phyloP scores from a whole-genome alignment of 2,888 invertebrate species.

The Belgica antarctica region DNA sequence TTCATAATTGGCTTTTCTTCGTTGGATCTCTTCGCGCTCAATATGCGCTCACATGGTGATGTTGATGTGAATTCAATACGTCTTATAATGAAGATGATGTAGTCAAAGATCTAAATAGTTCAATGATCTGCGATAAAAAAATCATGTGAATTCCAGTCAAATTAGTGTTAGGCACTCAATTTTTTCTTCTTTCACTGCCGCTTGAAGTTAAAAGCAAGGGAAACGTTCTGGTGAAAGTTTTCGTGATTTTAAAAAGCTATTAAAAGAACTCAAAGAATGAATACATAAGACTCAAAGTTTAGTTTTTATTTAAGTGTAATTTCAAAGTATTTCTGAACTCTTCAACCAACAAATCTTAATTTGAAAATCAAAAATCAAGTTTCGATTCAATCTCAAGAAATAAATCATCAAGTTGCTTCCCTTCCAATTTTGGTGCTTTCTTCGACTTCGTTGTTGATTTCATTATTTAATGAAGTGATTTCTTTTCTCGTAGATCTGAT shows the following conservation, averaged over 20 bases:
- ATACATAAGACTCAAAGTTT: too few relatives aligned
- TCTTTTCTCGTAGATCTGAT: conserved; percentile 5
- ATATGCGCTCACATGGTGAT: background rate
- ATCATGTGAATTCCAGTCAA: conserved; percentile 42
- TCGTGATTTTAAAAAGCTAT: too few relatives aligned
- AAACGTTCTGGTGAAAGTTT: too few relatives aligned
- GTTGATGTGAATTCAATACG: conserved; percentile 21
- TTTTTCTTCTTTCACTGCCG: background rate
- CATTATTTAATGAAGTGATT: conserved; percentile 18
- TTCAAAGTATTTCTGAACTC: too few relatives aligned
- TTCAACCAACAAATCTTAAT: too few relatives aligned
- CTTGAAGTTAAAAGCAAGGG: too few relatives aligned
- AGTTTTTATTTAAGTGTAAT: too few relatives aligned
- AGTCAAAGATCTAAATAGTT: conserved; percentile 40
- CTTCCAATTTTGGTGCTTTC: background rate
- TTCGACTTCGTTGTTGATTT: conserved; percentile 22
- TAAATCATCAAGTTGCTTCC: too few relatives aligned
- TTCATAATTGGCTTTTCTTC: conserved; percentile 43
- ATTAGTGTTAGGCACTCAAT: conserved; percentile 31
- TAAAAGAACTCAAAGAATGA: too few relatives aligned
- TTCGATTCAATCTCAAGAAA: too few relatives aligned
- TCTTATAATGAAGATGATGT: conserved; percentile 19
- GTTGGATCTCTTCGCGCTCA: background rate
- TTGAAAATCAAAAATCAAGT: too few relatives aligned
- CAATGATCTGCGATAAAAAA: conserved; percentile 29